Evolutionary conservation across 23 tunicate genomes (phyloP), one percentile per base, ranked within the genome.

Genomic region (Clavelina lepadiformis): DNA sequence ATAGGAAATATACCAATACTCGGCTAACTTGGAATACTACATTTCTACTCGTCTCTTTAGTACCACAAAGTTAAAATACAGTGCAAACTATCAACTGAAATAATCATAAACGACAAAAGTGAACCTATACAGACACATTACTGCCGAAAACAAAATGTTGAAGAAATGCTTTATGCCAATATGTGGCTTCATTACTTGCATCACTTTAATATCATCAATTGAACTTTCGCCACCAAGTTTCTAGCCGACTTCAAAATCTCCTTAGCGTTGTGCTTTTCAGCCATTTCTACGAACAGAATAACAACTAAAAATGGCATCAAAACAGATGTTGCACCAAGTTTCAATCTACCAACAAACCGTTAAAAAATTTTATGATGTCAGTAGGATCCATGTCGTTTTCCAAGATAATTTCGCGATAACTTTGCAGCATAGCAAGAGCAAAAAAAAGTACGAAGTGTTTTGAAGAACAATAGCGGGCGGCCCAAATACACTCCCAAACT

Each of bases 301-400:
- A 15, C 49, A 41, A 41, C 11, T 8, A 41, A 15, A 41, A 41
- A 41, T 41, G 15, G n/a, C 59, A 6, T 23, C 59, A 53, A 6
- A 21, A 6, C 59, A 13, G 7, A 6, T 13, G 7, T 13, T 53
- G 20, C 23, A 6, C 59, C 23, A 13, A 18, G 20, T 53, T 13
- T 18, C 23, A 41, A 6, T 11, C 15, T 31, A 22, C 21, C 8
- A 25, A 31, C 85, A 35, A 22, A 86, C 95, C 97, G 41, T 89
- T 89, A 57, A 89, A 89, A 46, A 89, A 89, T 68, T 89, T 89
- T 56, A 89, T 85, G 45, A 89, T 89, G 47, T 85, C 91, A 32
- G 89, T 74, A 34, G 81, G 81, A 55, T 81, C 97, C 82, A 89
- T 85, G 50, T 89, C 91, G 58, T 89, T 89, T 71, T 89, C 89